phyloP scores from a whole-genome alignment of 1,140 invertebrate genomes.

The Drosophila persimilis region DNA sequence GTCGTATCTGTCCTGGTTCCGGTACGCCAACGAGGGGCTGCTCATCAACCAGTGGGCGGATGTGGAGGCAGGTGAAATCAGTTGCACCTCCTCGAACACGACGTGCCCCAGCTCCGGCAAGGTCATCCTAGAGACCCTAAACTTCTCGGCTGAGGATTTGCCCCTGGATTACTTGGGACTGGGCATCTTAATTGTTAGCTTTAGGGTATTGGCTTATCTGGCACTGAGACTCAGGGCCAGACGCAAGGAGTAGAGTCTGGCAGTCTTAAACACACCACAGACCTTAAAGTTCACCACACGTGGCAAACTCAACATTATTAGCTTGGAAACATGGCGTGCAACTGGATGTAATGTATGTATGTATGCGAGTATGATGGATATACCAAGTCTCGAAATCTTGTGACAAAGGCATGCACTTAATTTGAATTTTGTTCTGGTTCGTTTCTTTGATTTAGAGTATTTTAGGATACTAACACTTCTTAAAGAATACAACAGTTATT shows the following conservation, averaged over 20 bases:
- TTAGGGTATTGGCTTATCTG: slow-evolving; percentile 90
- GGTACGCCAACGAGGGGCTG: slow-evolving; percentile 96
- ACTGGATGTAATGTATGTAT: no score
- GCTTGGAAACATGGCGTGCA: no score
- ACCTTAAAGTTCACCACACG: neutral
- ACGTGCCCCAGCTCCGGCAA: slow-evolving; percentile 90
- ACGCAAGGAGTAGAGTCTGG: slow-evolving; percentile 74
- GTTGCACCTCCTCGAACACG: slow-evolving; percentile 88
- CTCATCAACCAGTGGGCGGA: slow-evolving; percentile 96
- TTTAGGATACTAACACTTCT: no score
- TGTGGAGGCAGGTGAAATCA: slow-evolving; percentile 86
- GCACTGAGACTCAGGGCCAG: slow-evolving; percentile 87
- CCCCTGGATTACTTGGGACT: slow-evolving; percentile 88
- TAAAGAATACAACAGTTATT: no score
- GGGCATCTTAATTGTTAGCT: slow-evolving; percentile 88
- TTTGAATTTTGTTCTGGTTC: no score
- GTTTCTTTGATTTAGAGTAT: no score
- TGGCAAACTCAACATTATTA: neutral
- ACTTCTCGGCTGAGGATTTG: slow-evolving; percentile 91
- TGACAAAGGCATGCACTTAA: no score
- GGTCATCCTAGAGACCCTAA: slow-evolving; percentile 90
- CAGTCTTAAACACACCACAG: neutral
- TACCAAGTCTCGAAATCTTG: no score
- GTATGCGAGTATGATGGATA: no score
- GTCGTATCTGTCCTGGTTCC: slow-evolving; percentile 97